Conservation (phyloP, 2,113 vertebrate species). For the Rutilus rutilus region DNA sequence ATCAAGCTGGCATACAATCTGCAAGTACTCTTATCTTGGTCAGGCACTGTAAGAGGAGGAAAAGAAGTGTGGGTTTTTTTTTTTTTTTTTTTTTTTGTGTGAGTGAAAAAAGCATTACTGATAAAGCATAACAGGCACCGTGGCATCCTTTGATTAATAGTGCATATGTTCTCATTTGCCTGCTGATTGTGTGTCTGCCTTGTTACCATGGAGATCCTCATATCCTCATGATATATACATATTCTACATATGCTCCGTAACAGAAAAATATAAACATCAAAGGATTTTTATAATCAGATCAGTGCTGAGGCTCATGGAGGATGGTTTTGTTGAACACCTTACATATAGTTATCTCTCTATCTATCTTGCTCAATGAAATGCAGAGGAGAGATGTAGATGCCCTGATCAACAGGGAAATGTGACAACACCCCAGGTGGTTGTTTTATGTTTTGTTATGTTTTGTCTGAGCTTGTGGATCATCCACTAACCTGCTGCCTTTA, state of each 20-base stretch:
- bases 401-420: not conserved
- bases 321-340: not conserved
- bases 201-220: constrained; percentile 9
- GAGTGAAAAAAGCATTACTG: not conserved
- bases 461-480: not conserved
- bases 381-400: not conserved
- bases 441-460: not conserved
- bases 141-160: not conserved
- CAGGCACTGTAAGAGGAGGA: not conserved
- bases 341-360: too few species aligned
- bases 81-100: not conserved
- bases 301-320: not conserved
- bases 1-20: not conserved
- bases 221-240: not conserved
- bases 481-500: not conserved
- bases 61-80: not conserved
- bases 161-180: not conserved
- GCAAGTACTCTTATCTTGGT: not conserved
- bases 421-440: not conserved
- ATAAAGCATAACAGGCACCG: not conserved
- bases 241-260: not conserved
- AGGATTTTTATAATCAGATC: not conserved
- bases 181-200: not conserved
- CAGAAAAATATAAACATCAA: not conserved
- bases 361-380: not conserved